phyloP scores from a whole-genome alignment of 2,888 invertebrate species.

The Perizoma affinitatum region DNA sequence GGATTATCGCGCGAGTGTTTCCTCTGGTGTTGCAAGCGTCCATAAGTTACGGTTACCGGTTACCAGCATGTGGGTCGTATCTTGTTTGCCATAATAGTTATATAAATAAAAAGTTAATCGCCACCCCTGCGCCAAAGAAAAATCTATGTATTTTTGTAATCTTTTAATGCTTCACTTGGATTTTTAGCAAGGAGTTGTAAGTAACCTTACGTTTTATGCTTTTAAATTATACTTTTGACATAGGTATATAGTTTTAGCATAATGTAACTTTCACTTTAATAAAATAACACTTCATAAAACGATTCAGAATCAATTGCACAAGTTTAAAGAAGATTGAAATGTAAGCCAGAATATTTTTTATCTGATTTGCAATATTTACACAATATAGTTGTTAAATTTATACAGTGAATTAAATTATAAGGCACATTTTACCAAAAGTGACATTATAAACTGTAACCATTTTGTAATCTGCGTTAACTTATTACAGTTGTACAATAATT shows the following conservation, averaged over 20 bases:
- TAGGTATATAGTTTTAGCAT: slow-evolving; percentile 10
- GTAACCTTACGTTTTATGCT: slow-evolving; percentile 48
- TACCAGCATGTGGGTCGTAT: too few relatives aligned
- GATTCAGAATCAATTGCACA: slow-evolving; percentile 16
- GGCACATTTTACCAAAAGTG: slow-evolving; percentile 26
- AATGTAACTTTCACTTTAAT: slow-evolving; percentile 19
- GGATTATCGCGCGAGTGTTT: too few relatives aligned
- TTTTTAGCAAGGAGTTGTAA: slow-evolving; percentile 81
- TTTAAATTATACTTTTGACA: neutral
- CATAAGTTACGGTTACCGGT: too few relatives aligned
- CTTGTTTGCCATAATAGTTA: too few relatives aligned
- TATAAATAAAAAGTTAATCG: too few relatives aligned
- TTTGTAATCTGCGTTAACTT: too few relatives aligned
- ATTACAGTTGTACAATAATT: too few relatives aligned
- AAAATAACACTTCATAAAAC: slow-evolving; percentile 13
- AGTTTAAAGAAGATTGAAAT: slow-evolving; percentile 11
- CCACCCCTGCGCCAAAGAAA: too few relatives aligned
- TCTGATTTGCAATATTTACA: slow-evolving; percentile 37
- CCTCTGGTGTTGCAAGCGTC: too few relatives aligned
- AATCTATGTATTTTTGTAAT: slow-evolving; percentile 43
- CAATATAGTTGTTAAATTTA: slow-evolving; percentile 30
- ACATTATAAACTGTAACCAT: neutral
- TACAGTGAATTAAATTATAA: slow-evolving; percentile 13
- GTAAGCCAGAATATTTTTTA: slow-evolving; percentile 22
- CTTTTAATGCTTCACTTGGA: slow-evolving; percentile 73